Evolutionary conservation across 2,888 invertebrate genomes (phyloP), one percentile per base, ranked within the genome.

Genomic region (Nomada fucata): DNA sequence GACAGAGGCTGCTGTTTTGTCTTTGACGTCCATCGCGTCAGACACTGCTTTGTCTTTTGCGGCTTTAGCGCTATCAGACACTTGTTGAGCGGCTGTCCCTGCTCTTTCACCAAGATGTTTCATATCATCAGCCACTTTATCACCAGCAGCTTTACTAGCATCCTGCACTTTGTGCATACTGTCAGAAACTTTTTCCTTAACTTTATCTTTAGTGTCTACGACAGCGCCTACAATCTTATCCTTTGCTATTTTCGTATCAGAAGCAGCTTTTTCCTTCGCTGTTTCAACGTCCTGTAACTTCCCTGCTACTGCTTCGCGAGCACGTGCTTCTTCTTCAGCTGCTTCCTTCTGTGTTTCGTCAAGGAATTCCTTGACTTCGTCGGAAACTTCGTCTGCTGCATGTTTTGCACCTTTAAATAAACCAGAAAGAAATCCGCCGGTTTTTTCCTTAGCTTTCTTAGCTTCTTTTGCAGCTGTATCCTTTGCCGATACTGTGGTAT

Each of bases 341-440:
- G 83, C 83, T 52, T 86, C 83, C 2, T 70, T 71, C 47, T 71
- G 83, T 0, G 70, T 79, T 5, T 85, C 76, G 0, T 86, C 80
- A 0, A 95, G 91, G 1, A 95, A 94, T 18, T 95, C 94, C 64
- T 89, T 89, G 0, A 91, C 88, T 0, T 90, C 89, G 5, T 82
- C 87, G 0, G 84, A 52, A 0, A 83, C 78, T n/a, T 90, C 90
- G 0, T 90, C 88, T 0, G 83, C 84, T 0, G 86, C 68, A 13
- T 91, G 89, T 47, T 92, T 92, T 0, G 87, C 85, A 0, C 90
- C 88, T 59, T 92, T 91, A 1, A 91, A 88, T 3, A 92, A 87
- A 0, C 91, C 91, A 0, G 92, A 91, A 0, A 92, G 73, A 55
- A 92, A 91, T 0, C 90, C 88, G 4, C 88, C 76, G 0, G 83